Conservation (phyloP, 1,140 invertebrate genomes). For the Drosophila subobscura region DNA sequence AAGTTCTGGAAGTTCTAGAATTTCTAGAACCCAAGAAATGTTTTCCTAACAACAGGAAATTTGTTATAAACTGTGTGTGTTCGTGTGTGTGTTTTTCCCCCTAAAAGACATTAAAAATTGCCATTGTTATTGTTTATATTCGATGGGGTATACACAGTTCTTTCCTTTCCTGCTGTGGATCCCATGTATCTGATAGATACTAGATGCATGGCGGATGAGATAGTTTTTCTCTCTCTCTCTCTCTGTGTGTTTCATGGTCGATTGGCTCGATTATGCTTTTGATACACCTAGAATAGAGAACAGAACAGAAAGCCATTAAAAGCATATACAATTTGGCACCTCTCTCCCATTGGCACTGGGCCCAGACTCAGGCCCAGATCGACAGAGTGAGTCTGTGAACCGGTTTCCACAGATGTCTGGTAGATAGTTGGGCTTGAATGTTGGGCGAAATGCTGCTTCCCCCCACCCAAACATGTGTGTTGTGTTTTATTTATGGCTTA, state of each 20-base stretch:
- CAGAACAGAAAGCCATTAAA: slow-evolving; percentile 39
- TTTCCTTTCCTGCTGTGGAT: background rate
- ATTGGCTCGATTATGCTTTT: slow-evolving; percentile 69
- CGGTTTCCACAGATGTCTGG: slow-evolving; percentile 49
- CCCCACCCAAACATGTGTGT: background rate
- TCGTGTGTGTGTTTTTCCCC: slow-evolving; percentile 1
- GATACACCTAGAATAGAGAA: slow-evolving; percentile 31
- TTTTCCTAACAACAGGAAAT: slow-evolving; percentile 40
- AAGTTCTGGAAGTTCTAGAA: slow-evolving; percentile 7
- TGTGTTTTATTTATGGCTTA: slow-evolving; percentile 70
- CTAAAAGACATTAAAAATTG: slow-evolving; percentile 44
- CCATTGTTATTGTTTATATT: slow-evolving; percentile 43
- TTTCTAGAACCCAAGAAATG: slow-evolving; percentile 2
- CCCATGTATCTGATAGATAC: slow-evolving; percentile 9
- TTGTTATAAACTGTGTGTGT: slow-evolving; percentile 17
- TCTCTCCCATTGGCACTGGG: slow-evolving; percentile 31
- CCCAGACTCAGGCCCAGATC: slow-evolving; percentile 18
- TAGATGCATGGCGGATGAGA: background rate
- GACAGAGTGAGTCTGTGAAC: slow-evolving; percentile 43
- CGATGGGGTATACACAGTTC: slow-evolving; percentile 15
- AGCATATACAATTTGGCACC: slow-evolving; percentile 62
- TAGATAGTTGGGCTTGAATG: slow-evolving; percentile 21
- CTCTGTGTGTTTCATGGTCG: slow-evolving; percentile 53
- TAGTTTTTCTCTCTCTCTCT: slow-evolving; percentile 42
- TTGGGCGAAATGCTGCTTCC: slow-evolving; percentile 38